A percentile compares a stretch with the other conserved stretches of the same genome.
Evolutionary conservation across 2,888 invertebrate species (phyloP).

Genomic region (Digitonthophagus gazella): DNA sequence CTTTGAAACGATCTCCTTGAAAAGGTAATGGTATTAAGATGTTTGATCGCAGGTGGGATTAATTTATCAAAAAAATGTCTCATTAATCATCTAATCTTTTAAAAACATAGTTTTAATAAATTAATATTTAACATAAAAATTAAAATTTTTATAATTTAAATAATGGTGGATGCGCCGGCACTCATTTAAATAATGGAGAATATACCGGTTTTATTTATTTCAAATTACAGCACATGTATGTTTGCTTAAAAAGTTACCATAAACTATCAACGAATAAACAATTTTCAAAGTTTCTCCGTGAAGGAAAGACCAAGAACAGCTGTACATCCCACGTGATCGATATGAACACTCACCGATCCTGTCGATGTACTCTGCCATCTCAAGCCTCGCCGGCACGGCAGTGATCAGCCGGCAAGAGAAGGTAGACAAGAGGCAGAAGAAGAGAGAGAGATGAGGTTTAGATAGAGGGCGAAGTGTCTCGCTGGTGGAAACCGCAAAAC

Average conservation of each 20-base stretch:
- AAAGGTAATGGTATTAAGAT: not conserved
- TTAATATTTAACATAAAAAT: too few species aligned
- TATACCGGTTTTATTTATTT: not conserved
- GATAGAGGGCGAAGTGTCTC: not conserved
- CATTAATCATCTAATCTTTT: not conserved
- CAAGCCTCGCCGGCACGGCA: conserved; percentile 15
- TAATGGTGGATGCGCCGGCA: not conserved
- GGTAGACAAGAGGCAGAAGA: not conserved
- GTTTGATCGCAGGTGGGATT: not conserved
- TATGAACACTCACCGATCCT: conserved; percentile 48
- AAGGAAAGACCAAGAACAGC: too few species aligned
- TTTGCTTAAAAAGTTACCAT: too few species aligned
- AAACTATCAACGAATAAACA: too few species aligned
- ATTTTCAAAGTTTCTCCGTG: too few species aligned
- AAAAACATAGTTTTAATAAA: too few species aligned
- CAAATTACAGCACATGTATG: too few species aligned
- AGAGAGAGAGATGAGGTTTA: not conserved
- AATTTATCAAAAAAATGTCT: not conserved
- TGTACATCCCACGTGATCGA: too few species aligned
- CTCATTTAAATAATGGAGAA: too few species aligned
- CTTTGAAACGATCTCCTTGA: not conserved
- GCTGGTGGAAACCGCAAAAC: not conserved
- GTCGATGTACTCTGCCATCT: conserved; percentile 46
- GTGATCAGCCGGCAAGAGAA: conserved; percentile 3
- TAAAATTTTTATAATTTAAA: not conserved